A percentile compares a stretch with the other conserved stretches of the same genome.
These are phyloP conservation scores for Drosophila mimetica DNA, from an alignment of 2,888 invertebrate species.

Conservation along the genomic window DNA sequence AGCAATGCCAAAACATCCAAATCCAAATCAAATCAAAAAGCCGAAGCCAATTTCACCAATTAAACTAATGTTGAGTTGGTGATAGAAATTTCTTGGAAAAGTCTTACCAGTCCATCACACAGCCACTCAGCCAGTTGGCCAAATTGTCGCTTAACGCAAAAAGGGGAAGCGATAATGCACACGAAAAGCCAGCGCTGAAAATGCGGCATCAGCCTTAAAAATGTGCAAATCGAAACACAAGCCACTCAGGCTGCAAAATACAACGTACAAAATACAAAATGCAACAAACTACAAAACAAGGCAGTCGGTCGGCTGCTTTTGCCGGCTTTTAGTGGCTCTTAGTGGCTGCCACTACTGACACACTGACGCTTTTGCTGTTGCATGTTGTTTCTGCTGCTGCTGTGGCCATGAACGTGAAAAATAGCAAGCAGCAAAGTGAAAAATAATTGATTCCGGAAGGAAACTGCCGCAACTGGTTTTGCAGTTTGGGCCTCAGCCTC, in stretches of 20 bases:
- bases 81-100: slow-evolving; percentile 72
- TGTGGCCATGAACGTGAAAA: slow-evolving; percentile 75
- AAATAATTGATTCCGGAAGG: slow-evolving; percentile 84
- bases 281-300: slow-evolving; percentile 36
- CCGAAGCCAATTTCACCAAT: slow-evolving; percentile 65
- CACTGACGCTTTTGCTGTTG: slow-evolving; percentile 49
- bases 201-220: slow-evolving; percentile 13
- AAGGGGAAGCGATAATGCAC: slow-evolving; percentile 59
- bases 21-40: slow-evolving; percentile 39
- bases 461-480: slow-evolving; percentile 79
- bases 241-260: slow-evolving; percentile 2
- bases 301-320: slow-evolving; percentile 55
- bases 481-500: slow-evolving; percentile 32
- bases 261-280: slow-evolving; percentile 9
- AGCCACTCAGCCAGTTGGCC: slow-evolving; percentile 24
- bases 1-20: slow-evolving; percentile 15
- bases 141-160: slow-evolving; percentile 54
- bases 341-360: slow-evolving; percentile 46
- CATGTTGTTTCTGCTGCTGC: slow-evolving; percentile 34
- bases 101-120: slow-evolving; percentile 44
- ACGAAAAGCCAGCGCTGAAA: slow-evolving; percentile 17
- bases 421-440: slow-evolving; percentile 62
- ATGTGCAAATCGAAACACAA: slow-evolving; percentile 12
- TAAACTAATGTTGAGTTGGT: slow-evolving; percentile 64
- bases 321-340: slow-evolving; percentile 5